Conservation (phyloP, 1,140 invertebrate genomes). For the Temnothorax nylanderi region DNA sequence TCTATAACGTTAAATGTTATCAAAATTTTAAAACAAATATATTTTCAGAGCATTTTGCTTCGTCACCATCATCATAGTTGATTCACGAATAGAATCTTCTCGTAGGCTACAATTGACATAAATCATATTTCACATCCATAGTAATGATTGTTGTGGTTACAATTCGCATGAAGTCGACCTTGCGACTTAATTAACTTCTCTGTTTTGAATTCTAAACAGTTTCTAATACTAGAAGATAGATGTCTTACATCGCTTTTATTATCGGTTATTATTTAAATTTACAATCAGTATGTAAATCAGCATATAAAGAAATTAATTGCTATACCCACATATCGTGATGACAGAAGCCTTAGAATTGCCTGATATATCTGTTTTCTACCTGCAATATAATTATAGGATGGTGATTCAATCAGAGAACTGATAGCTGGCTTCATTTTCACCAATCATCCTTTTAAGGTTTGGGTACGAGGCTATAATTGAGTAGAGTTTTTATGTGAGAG, state of each 20-base stretch:
- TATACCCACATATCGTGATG: not conserved
- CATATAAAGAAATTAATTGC: slow-evolving; percentile 1
- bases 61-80: no score
- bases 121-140: slow-evolving; percentile 20
- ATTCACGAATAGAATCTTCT: not conserved
- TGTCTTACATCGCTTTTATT: not conserved
- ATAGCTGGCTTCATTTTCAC: slow-evolving; percentile 25
- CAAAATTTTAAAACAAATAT: not conserved
- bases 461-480: not conserved
- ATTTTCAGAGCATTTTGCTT: not conserved
- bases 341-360: not conserved
- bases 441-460: slow-evolving; percentile 37
- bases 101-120: slow-evolving; percentile 6
- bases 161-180: not conserved
- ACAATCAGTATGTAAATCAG: not conserved
- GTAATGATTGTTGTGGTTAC: slow-evolving; percentile 15
- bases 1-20: slow-evolving; percentile 1
- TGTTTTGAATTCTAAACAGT: not conserved
- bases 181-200: not conserved
- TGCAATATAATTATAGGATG: slow-evolving; percentile 1
- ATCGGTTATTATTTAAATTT: not conserved
- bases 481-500: not conserved
- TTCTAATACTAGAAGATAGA: slow-evolving; percentile 2
- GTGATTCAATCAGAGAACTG: not conserved
- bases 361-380: not conserved